Percentiles rank a stretch among this genome's conserved stretches.
These are phyloP conservation scores for Eptatretus burgeri DNA, from an alignment of 2,113 vertebrate species.

Conservation along the genomic window DNA sequence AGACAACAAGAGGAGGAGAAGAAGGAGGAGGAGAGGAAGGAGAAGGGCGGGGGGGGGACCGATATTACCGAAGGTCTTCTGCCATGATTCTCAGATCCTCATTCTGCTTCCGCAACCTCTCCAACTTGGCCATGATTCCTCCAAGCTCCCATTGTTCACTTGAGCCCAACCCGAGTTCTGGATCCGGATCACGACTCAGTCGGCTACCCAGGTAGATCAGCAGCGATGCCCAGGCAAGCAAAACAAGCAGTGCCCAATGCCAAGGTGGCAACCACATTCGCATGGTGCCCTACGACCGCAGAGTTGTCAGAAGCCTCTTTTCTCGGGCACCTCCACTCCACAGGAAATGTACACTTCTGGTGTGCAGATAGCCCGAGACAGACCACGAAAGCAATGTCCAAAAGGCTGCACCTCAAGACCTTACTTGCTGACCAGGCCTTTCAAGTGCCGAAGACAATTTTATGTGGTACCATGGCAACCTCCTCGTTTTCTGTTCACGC, in stretches of 20 bases:
- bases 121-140: conserved; percentile 88
- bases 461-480: too few species aligned
- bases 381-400: too few species aligned
- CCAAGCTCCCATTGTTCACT: conserved; percentile 47
- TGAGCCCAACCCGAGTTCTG: conserved; percentile 46
- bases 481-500: too few species aligned
- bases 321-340: too few species aligned
- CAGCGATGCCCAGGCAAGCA: conserved; percentile 87
- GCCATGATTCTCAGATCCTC: conserved; percentile 89
- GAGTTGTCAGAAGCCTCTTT: too few species aligned
- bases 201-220: conserved; percentile 94
- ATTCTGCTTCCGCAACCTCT: conserved; percentile 90
- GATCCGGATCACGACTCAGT: conserved; percentile 67
- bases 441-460: too few species aligned
- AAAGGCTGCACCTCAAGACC: too few species aligned
- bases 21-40: background rate
- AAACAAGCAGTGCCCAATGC: conserved; percentile 98
- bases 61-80: conserved; percentile 56
- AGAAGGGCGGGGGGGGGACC: background rate
- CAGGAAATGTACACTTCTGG: too few species aligned
- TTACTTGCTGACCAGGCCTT: too few species aligned
- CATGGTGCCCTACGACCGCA: conserved; percentile 26
- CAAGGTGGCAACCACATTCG: conserved; percentile 94
- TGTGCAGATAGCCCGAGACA: too few species aligned
- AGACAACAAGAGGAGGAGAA: background rate